Conservation (phyloP, 1,140 invertebrate species). For the Trichoplusia ni region DNA sequence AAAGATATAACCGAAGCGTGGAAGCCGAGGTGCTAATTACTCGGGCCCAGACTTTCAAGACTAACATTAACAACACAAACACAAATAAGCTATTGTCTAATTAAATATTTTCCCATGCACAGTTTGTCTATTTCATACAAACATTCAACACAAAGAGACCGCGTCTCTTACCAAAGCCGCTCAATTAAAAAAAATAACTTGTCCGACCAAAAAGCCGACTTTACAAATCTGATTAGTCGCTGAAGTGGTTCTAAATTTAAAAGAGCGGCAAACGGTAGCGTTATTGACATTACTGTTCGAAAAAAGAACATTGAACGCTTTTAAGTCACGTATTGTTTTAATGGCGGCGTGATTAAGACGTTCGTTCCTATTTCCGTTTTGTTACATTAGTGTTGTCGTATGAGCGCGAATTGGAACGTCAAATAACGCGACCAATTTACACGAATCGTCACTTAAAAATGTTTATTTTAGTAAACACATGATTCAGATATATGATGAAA, state of each 20-base stretch:
- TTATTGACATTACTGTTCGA: constrained; percentile 67
- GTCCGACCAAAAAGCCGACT: constrained; percentile 59
- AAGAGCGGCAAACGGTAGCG: constrained; percentile 51
- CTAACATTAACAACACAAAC: constrained; percentile 79
- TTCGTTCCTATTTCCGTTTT: constrained; percentile 54
- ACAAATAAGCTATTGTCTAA: constrained; percentile 80
- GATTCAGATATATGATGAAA: constrained; percentile 16
- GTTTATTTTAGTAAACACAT: not conserved
- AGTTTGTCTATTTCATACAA: constrained; percentile 51
- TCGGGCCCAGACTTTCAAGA: constrained; percentile 66
- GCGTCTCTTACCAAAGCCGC: constrained; percentile 47
- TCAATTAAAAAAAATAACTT: constrained; percentile 48
- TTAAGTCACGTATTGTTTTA: constrained; percentile 71
- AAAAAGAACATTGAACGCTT: constrained; percentile 60
- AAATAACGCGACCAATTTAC: constrained; percentile 15
- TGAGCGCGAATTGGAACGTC: not conserved
- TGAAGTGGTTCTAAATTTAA: constrained; percentile 79
- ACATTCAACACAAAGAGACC: constrained; percentile 61
- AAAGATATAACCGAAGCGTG: constrained; percentile 29
- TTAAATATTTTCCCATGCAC: constrained; percentile 79
- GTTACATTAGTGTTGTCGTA: constrained; percentile 13
- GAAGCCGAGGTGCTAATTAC: constrained; percentile 75
- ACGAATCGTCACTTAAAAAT: not conserved
- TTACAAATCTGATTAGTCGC: constrained; percentile 77
- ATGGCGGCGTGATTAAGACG: constrained; percentile 67